Evolutionary conservation across 2,113 vertebrate species (phyloP).

Genomic region (Narcine bancroftii): DNA sequence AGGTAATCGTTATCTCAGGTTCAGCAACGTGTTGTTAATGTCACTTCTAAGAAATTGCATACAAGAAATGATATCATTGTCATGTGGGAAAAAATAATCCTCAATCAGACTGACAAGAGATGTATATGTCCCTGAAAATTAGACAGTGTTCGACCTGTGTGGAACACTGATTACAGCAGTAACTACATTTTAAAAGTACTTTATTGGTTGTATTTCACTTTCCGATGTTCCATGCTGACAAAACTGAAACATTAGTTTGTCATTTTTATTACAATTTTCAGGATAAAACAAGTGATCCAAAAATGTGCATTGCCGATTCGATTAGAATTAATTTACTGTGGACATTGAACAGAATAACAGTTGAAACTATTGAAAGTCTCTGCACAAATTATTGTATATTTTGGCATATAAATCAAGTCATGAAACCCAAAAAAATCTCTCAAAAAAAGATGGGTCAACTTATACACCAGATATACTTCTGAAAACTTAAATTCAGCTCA

Average conservation of each 20-base stretch:
- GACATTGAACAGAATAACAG: not conserved
- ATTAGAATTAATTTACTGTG: not conserved
- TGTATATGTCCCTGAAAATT: not conserved
- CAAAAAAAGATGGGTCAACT: no score
- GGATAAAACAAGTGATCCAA: not conserved
- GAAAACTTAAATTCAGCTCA: no score
- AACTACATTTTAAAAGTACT: not conserved
- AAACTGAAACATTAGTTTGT: no score
- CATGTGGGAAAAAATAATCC: not conserved
- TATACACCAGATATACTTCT: no score
- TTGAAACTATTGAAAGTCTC: no score
- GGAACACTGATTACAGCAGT: not conserved
- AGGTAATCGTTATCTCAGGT: not conserved
- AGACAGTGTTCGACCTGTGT: not conserved
- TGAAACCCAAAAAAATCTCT: no score
- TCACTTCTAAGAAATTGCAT: not conserved
- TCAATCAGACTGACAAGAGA: not conserved
- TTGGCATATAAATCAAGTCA: no score
- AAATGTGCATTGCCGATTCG: not conserved
- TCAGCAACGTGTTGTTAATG: not conserved
- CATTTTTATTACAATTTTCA: not conserved
- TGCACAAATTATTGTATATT: no score
- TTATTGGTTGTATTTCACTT: not conserved
- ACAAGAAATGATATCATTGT: not conserved
- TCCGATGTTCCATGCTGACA: no score